phyloP scores from a whole-genome alignment of 2,797 vertebrate species.

The Acanthurus lineatus region DNA sequence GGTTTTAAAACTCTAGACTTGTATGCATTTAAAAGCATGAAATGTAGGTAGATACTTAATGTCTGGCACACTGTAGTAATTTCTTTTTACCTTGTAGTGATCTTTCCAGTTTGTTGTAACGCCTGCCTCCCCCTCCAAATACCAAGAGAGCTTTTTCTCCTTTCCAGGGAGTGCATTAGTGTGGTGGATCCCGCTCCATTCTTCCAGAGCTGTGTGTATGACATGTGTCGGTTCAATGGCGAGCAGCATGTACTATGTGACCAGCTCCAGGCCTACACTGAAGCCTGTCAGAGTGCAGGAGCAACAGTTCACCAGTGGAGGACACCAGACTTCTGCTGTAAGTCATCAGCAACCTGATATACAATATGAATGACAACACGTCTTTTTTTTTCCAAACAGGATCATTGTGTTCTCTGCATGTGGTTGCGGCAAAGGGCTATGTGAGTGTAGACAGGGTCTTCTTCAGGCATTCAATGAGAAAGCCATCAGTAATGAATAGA shows the following conservation, averaged over 20 bases:
- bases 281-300: conserved; percentile 85
- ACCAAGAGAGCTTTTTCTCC: background rate
- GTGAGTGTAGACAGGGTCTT: too few relatives aligned
- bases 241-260: conserved; percentile 83
- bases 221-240: conserved; percentile 88
- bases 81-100: background rate
- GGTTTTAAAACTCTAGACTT: too few relatives aligned
- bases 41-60: too few relatives aligned
- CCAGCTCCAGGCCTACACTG: conserved; percentile 88
- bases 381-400: background rate
- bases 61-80: too few relatives aligned
- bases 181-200: conserved; percentile 83
- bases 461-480: too few relatives aligned
- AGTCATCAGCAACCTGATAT: conserved; percentile 54
- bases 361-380: background rate
- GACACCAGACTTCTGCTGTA: conserved; percentile 86
- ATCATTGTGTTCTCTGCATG: too few relatives aligned
- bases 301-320: conserved; percentile 86
- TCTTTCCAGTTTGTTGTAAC: background rate
- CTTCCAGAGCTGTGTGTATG: conserved; percentile 86
- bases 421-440: too few relatives aligned
- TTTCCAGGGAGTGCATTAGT: conserved; percentile 82
- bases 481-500: too few relatives aligned
- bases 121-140: background rate
- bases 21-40: too few relatives aligned